Evolutionary conservation across 2,888 invertebrate species (phyloP).

Genomic region (Trachelus tabidus): DNA sequence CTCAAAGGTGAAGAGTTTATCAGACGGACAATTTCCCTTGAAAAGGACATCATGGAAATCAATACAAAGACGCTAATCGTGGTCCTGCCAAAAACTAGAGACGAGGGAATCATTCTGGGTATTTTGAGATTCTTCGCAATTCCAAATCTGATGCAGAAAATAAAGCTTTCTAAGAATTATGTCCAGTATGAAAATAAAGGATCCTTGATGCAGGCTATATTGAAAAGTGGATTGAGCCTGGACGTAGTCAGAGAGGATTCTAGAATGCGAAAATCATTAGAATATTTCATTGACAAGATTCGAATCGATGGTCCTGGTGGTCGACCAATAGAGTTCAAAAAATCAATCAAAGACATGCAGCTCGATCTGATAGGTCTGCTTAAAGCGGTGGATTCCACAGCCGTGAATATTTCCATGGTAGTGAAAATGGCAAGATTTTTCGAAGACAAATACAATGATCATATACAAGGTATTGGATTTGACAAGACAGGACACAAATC

Average conservation of each 20-base stretch:
- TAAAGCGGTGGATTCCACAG: constrained; percentile 15
- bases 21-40: no score
- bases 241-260: constrained; percentile 16
- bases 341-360: constrained; percentile 11
- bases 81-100: constrained; percentile 14
- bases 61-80: constrained; percentile 10
- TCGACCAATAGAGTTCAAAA: constrained; percentile 21
- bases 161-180: constrained; percentile 13
- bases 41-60: constrained; percentile 5
- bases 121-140: constrained; percentile 19
- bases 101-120: constrained; percentile 13
- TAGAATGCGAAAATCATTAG: constrained; percentile 15
- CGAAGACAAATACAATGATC: constrained; percentile 16
- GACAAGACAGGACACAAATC: constrained; percentile 18
- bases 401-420: background rate
- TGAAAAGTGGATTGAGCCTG: constrained; percentile 16
- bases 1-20: background rate
- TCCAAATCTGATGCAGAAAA: constrained; percentile 12
- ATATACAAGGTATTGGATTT: constrained; percentile 20
- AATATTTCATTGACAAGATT: constrained; percentile 6
- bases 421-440: constrained; percentile 14
- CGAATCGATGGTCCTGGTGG: background rate
- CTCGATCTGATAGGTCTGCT: constrained; percentile 18
- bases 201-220: constrained; percentile 13
- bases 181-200: constrained; percentile 21